Percentiles rank a stretch among this genome's conserved stretches.
Evolutionary conservation across 2,797 vertebrate genomes (phyloP).

Genomic region (Onychomys leucogaster): DNA sequence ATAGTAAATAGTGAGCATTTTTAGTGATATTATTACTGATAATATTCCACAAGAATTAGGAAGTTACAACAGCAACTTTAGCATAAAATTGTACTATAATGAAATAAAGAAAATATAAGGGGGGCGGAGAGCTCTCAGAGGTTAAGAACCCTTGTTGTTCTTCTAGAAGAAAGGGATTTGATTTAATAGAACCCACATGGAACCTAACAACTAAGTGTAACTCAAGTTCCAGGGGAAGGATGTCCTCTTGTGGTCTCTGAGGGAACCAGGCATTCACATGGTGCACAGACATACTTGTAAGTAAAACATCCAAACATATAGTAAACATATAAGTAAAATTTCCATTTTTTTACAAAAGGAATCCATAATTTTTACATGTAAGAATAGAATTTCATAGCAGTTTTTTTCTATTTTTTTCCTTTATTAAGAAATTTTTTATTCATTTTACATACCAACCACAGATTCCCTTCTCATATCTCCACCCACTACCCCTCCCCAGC

Average conservation of each 20-base stretch:
- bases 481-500: too few species aligned
- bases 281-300: background rate
- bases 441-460: too few species aligned
- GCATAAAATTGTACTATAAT: slow-evolving; percentile 10
- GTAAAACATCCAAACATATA: background rate
- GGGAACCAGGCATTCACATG: background rate
- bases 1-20: background rate
- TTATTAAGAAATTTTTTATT: too few species aligned
- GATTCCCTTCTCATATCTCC: too few species aligned
- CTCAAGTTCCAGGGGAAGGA: background rate
- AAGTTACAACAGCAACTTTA: background rate
- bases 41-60: slow-evolving; percentile 4
- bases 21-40: background rate
- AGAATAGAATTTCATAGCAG: slow-evolving; percentile 55
- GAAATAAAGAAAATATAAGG: background rate
- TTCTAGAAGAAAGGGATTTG: background rate
- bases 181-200: background rate
- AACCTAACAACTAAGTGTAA: background rate
- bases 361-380: slow-evolving; percentile 77
- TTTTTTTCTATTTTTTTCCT: background rate
- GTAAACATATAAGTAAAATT: slow-evolving; percentile 4
- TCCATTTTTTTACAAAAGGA: slow-evolving; percentile 74
- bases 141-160: background rate
- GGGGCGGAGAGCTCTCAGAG: background rate
- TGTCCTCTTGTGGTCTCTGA: too few species aligned